Percentiles rank a stretch among this genome's conserved stretches.
phyloP scores from a whole-genome alignment of 2,888 invertebrate genomes.

The Hipparchia sbordonii region DNA sequence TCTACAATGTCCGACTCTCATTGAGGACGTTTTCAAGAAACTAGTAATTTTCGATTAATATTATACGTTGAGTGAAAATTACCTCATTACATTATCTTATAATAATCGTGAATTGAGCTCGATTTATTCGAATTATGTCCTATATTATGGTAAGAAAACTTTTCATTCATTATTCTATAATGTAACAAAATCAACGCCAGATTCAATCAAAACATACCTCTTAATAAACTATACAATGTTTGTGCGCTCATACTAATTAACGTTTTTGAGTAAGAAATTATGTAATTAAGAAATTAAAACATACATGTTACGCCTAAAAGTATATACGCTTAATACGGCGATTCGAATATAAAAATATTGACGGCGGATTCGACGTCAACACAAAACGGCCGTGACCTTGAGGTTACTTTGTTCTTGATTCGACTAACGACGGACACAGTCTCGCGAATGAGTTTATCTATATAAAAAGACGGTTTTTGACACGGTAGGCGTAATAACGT shows the following conservation, averaged over 20 bases:
- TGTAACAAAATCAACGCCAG: constrained; percentile 55
- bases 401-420: constrained; percentile 58
- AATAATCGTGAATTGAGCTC: constrained; percentile 76
- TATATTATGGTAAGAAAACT: constrained; percentile 61
- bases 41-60: constrained; percentile 52
- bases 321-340: constrained; percentile 54
- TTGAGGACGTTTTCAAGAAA: constrained; percentile 75
- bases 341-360: constrained; percentile 77
- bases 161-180: constrained; percentile 52
- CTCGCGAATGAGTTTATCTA: constrained; percentile 63
- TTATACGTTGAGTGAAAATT: constrained; percentile 54
- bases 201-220: constrained; percentile 56
- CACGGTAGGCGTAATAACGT: constrained; percentile 68
- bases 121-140: constrained; percentile 75
- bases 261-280: constrained; percentile 61
- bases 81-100: constrained; percentile 71
- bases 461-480: constrained; percentile 79
- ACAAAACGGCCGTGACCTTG: constrained; percentile 60
- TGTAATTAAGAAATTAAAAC: constrained; percentile 61
- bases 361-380: constrained; percentile 67
- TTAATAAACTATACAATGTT: constrained; percentile 76
- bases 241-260: constrained; percentile 80
- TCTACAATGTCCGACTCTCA: constrained; percentile 73
- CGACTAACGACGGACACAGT: constrained; percentile 75
- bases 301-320: constrained; percentile 57